Evolutionary conservation across 2,113 vertebrate species (phyloP).

Genomic region (Terrapene triunguis): DNA sequence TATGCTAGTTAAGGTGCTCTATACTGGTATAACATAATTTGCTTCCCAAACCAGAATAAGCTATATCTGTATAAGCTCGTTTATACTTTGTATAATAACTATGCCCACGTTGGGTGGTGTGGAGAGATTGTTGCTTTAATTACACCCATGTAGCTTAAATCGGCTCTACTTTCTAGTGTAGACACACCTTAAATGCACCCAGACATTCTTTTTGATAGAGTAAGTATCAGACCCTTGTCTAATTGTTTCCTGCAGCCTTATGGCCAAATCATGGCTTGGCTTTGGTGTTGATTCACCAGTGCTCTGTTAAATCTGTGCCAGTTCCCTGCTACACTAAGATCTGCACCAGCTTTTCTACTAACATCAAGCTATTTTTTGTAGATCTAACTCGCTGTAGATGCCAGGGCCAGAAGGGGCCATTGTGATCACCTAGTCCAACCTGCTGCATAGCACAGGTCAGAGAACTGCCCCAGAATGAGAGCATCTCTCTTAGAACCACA

Average conservation of each 20-base stretch:
- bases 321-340: neutral
- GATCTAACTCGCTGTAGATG: neutral
- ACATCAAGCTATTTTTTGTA: neutral
- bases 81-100: neutral
- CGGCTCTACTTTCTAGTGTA: neutral
- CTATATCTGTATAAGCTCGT: neutral
- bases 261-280: neutral
- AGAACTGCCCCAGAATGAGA: neutral
- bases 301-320: neutral
- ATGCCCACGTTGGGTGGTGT: neutral
- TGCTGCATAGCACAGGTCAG: neutral
- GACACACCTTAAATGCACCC: neutral
- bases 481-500: neutral
- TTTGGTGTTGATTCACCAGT: fast-evolving
- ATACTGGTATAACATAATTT: neutral
- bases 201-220: neutral
- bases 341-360: neutral
- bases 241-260: neutral
- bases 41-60: neutral
- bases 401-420: neutral
- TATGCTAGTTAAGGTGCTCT: neutral
- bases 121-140: neutral
- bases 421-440: neutral
- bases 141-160: neutral
- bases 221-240: neutral